These are phyloP conservation scores for Drosophila lacteicornis DNA, from an alignment of 1,140 invertebrate species.

Conservation along the genomic window DNA sequence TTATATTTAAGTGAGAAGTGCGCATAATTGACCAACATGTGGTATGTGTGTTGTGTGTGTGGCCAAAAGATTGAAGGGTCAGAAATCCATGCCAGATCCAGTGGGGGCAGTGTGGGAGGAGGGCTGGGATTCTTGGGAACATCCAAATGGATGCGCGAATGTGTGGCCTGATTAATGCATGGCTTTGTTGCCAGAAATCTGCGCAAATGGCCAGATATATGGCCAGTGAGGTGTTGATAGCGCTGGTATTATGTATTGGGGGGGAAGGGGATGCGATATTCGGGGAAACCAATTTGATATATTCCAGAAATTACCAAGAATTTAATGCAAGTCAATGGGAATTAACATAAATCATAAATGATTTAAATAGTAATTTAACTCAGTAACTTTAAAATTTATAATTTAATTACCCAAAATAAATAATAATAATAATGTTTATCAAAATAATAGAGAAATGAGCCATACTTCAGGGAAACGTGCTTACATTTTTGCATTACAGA, in stretches of 20 bases:
- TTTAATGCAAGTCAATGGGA: constrained; percentile 1
- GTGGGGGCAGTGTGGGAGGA: neutral
- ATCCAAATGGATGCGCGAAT: constrained; percentile 39
- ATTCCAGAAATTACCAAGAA: constrained; percentile 31
- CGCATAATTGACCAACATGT: constrained; percentile 71
- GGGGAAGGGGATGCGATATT: neutral
- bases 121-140: constrained; percentile 13
- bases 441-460: too few relatives aligned
- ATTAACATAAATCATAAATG: neutral
- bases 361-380: neutral
- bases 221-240: constrained; percentile 35
- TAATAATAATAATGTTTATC: too few relatives aligned
- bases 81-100: neutral
- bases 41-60: constrained; percentile 34
- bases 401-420: too few relatives aligned
- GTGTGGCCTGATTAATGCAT: constrained; percentile 54
- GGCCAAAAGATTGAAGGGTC: constrained; percentile 37
- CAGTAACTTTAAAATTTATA: too few relatives aligned
- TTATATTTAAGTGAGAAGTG: constrained; percentile 63
- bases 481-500: too few relatives aligned
- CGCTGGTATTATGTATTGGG: neutral
- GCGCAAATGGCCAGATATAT: constrained; percentile 47
- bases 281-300: constrained; percentile 11
- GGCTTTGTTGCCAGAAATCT: constrained; percentile 45
- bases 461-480: too few relatives aligned